Percentiles rank a stretch among this genome's conserved stretches.
Conservation (phyloP, 2,113 vertebrate genomes). For the Sialia sialis region DNA sequence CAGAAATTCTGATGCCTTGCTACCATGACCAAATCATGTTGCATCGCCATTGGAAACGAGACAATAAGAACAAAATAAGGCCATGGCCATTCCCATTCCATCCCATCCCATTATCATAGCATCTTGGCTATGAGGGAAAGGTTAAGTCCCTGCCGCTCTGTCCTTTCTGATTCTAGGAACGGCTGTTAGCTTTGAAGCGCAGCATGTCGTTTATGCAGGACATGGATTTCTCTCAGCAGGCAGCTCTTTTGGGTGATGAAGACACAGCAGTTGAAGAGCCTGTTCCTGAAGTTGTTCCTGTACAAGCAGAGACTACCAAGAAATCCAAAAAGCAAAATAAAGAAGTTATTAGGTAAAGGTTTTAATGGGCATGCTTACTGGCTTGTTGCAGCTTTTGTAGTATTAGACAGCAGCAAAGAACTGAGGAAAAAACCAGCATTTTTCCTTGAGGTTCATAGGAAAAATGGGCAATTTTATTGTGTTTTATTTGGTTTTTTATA, state of each 20-base stretch:
- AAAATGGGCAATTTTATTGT: background rate
- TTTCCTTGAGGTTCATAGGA: background rate
- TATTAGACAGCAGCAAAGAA: background rate
- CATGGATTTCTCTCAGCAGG: slow-evolving; percentile 99
- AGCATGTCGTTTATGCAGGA: slow-evolving; percentile 99
- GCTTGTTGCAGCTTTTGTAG: background rate
- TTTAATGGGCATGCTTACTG: background rate
- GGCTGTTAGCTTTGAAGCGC: slow-evolving; percentile 97
- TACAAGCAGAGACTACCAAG: slow-evolving; percentile 88
- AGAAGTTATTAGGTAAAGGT: slow-evolving; percentile 86
- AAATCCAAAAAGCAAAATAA: slow-evolving; percentile 94
- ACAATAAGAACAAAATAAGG: slow-evolving; percentile 65
- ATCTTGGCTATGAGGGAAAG: slow-evolving; percentile 74
- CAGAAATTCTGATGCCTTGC: slow-evolving; percentile 52
- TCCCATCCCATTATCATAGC: slow-evolving; percentile 73
- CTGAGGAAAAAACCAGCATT: background rate
- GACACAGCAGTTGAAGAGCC: slow-evolving; percentile 85
- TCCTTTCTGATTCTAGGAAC: slow-evolving; percentile 88
- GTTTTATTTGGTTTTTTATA: background rate
- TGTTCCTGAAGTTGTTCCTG: slow-evolving; percentile 84
- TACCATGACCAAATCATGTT: slow-evolving; percentile 54
- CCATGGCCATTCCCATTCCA: slow-evolving; percentile 69
- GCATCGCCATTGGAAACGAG: slow-evolving; percentile 55
- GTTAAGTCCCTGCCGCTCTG: slow-evolving; percentile 80
- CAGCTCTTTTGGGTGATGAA: slow-evolving; percentile 93